phyloP scores from a whole-genome alignment of 2,113 vertebrate genomes.

The Coptodon bakossiorum region DNA sequence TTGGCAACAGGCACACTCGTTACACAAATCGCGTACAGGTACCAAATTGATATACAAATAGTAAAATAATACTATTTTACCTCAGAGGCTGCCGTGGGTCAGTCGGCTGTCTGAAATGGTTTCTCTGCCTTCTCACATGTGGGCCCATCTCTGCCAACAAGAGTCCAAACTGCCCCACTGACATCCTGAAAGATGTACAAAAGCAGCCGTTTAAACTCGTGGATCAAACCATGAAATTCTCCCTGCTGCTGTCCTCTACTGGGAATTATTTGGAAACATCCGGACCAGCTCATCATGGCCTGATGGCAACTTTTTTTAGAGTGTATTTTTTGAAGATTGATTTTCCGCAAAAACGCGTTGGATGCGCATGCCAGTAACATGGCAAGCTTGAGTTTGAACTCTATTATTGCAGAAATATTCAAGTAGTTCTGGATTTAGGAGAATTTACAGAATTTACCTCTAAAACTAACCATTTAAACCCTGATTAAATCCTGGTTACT shows the following conservation, averaged over 20 bases:
- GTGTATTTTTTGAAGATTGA: background rate
- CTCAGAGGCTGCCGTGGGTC: background rate
- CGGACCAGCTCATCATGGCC: background rate
- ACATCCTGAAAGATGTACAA: background rate
- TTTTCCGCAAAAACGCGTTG: background rate
- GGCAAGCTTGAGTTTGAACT: background rate
- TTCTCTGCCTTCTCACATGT: background rate
- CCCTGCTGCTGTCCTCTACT: background rate
- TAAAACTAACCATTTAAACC: background rate
- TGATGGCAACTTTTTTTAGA: accelerated
- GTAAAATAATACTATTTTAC: background rate
- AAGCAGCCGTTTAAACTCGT: background rate
- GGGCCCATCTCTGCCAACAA: background rate
- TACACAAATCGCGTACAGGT: accelerated
- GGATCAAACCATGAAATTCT: background rate
- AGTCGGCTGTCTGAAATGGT: background rate
- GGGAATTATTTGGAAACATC: background rate
- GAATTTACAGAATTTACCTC: background rate
- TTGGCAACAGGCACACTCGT: background rate
- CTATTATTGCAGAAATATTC: background rate
- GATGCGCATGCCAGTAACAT: background rate
- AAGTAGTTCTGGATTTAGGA: background rate
- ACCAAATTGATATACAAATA: background rate
- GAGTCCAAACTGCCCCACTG: background rate
- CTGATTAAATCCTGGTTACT: background rate